These are phyloP conservation scores for Phylloscopus trochilus DNA, from an alignment of 2,113 vertebrate genomes.

Conservation along the genomic window DNA sequence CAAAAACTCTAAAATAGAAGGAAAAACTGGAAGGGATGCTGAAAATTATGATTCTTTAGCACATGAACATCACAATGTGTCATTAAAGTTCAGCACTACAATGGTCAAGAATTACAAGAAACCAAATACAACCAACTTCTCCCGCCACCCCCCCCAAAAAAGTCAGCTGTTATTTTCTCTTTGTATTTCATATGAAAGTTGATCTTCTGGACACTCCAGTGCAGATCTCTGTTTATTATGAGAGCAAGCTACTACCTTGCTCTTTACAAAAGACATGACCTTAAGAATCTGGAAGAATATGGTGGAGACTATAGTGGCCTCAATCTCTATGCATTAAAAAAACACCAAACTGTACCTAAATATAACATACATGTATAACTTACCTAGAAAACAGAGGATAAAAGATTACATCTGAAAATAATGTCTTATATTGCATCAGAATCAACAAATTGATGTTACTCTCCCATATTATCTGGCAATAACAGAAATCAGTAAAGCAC, in stretches of 20 bases:
- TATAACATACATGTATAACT: not conserved
- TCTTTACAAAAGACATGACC: not conserved
- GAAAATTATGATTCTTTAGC: not conserved
- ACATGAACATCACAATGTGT: not conserved
- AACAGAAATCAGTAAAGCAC: not conserved
- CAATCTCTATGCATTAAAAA: not conserved
- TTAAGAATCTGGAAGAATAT: not conserved
- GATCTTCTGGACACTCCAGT: not conserved
- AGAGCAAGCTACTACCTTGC: not conserved
- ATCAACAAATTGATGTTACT: not conserved
- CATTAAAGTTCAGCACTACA: not conserved
- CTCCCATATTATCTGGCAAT: not conserved
- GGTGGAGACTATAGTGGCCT: not conserved
- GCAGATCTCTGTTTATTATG: not conserved
- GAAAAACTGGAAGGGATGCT: not conserved
- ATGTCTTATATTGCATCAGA: not conserved
- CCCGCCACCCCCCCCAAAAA: fast-evolving
- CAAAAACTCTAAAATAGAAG: not conserved
- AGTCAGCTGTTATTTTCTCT: not conserved
- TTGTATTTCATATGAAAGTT: not conserved
- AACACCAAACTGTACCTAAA: not conserved
- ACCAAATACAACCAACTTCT: not conserved
- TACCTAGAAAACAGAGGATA: not conserved
- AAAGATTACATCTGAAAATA: not conserved
- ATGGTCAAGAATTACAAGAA: not conserved